These are phyloP conservation scores for Rhadina sibilatrix DNA, from an alignment of 2,113 vertebrate species.

Conservation along the genomic window DNA sequence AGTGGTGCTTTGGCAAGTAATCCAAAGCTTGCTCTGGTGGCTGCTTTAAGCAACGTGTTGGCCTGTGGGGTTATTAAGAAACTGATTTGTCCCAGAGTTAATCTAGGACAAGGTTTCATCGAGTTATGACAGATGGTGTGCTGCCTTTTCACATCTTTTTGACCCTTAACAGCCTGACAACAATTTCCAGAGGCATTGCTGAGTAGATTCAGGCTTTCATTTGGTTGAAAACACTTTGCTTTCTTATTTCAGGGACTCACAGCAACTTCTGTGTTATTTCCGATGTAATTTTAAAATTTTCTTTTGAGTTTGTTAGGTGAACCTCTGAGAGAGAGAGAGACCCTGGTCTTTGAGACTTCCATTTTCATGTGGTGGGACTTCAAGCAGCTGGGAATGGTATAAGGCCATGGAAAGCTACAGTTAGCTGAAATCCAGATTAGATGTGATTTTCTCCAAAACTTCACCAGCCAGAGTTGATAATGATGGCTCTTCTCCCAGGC, in stretches of 20 bases:
- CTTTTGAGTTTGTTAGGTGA: neutral
- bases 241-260: neutral
- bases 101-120: neutral
- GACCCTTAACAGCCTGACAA: neutral
- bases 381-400: neutral
- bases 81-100: neutral
- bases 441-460: neutral
- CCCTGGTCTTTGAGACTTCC: neutral
- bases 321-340: neutral
- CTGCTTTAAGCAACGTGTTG: neutral
- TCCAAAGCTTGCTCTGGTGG: neutral
- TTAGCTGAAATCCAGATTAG: neutral
- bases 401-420: neutral
- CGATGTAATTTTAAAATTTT: neutral
- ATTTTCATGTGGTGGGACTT: neutral
- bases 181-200: neutral
- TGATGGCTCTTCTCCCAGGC: neutral
- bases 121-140: neutral
- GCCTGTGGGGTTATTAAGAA: neutral
- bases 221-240: accelerated
- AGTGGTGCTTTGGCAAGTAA: neutral
- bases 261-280: neutral
- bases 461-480: neutral
- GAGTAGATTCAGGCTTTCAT: neutral
- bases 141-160: neutral